Evolutionary conservation across 2,113 vertebrate genomes (phyloP).

Genomic region (Brachirus orientalis): DNA sequence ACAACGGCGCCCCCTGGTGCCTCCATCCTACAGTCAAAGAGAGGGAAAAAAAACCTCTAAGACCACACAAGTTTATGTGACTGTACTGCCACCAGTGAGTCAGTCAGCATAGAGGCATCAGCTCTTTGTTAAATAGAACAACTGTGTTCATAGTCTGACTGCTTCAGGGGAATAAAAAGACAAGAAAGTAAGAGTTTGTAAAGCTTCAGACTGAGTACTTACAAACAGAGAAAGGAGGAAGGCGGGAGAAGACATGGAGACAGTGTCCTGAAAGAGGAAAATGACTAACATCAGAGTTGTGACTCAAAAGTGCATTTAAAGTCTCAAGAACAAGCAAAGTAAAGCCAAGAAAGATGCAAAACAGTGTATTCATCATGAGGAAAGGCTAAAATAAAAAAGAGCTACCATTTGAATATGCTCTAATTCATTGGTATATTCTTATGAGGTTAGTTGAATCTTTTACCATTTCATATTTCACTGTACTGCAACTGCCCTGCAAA

Average conservation of each 20-base stretch:
- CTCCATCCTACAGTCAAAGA: slow-evolving; percentile 86
- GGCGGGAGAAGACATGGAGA: slow-evolving; percentile 99
- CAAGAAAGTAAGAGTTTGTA: slow-evolving; percentile 5
- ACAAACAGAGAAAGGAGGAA: slow-evolving; percentile 99
- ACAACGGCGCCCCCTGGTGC: slow-evolving; percentile 94
- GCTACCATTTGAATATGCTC: no score
- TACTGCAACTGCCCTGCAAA: no score
- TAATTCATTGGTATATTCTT: no score
- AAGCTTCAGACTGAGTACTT: slow-evolving; percentile 86
- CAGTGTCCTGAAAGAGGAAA: slow-evolving; percentile 94
- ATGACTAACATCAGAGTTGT: slow-evolving; percentile 61
- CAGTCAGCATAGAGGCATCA: no score
- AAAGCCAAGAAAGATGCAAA: background rate
- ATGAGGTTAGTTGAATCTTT: no score
- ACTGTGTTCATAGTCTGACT: no score
- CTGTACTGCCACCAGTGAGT: background rate
- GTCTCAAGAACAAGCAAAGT: slow-evolving; percentile 1
- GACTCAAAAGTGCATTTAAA: slow-evolving; percentile 26
- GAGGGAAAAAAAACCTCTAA: no score
- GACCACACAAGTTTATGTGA: no score
- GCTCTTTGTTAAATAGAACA: slow-evolving; percentile 23
- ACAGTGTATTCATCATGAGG: background rate
- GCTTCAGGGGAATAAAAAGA: no score
- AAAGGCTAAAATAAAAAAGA: no score
- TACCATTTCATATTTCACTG: no score